phyloP scores from a whole-genome alignment of 2,797 vertebrate species.

The Anniella stebbinsi region DNA sequence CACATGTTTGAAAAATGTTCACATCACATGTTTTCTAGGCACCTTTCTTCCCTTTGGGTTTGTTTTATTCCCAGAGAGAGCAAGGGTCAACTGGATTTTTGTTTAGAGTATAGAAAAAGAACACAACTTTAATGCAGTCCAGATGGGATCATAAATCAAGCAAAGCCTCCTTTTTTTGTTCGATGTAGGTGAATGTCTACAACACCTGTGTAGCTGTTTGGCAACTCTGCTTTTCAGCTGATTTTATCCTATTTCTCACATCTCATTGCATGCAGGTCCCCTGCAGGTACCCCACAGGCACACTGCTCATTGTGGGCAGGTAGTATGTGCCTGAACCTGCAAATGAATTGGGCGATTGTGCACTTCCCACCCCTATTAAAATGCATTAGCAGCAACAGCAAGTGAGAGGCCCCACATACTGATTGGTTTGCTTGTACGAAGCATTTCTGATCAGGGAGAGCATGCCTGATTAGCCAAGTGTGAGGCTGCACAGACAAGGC shows the following conservation, averaged over 20 bases:
- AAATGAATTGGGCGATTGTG: constrained; percentile 41
- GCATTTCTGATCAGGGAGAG: constrained; percentile 35
- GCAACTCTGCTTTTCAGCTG: background rate
- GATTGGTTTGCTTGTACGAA: constrained; percentile 41
- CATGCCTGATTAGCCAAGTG: constrained; percentile 43
- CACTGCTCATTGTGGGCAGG: background rate
- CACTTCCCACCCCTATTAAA: constrained; percentile 27
- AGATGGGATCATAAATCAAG: constrained; percentile 27
- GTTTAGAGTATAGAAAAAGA: background rate
- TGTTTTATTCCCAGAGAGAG: background rate
- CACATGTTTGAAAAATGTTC: background rate
- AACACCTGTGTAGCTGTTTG: background rate
- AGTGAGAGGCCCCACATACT: background rate
- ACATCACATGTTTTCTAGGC: background rate
- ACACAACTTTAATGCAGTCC: background rate
- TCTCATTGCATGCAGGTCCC: background rate
- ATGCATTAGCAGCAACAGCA: constrained; percentile 53
- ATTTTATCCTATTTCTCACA: constrained; percentile 1
- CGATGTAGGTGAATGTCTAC: background rate
- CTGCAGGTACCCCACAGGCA: background rate
- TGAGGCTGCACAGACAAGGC: constrained; percentile 48
- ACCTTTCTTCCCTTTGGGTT: background rate
- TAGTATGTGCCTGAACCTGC: constrained; percentile 36
- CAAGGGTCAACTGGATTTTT: background rate
- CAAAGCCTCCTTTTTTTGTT: background rate